Conservation (phyloP, 2,888 invertebrate species). For the Aquatica leii region DNA sequence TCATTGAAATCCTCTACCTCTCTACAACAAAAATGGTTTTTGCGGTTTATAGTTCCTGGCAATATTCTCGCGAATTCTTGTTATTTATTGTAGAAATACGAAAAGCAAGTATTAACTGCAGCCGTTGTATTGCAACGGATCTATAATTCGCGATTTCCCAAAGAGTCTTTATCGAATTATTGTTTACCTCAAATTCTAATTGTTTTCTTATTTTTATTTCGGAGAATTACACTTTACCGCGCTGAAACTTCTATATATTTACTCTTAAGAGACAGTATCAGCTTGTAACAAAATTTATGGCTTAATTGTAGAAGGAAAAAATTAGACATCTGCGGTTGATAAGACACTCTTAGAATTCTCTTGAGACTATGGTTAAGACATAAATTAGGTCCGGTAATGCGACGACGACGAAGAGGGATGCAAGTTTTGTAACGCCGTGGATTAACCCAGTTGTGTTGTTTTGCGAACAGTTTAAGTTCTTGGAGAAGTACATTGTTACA, state of each 20-base stretch:
- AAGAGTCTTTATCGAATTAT: conserved; percentile 10
- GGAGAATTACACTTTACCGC: no score
- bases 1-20: conserved; percentile 21
- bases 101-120: conserved; percentile 20
- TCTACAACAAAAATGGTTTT: conserved; percentile 24
- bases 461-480: conserved; percentile 31
- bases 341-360: conserved; percentile 19
- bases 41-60: conserved; percentile 29
- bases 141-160: conserved; percentile 15
- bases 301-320: conserved; percentile 17
- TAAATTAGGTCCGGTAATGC: conserved; percentile 25
- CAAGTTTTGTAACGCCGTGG: conserved; percentile 25
- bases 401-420: conserved; percentile 25
- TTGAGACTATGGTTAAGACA: conserved; percentile 10
- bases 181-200: not conserved
- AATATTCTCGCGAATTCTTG: conserved; percentile 24
- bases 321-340: conserved; percentile 20
- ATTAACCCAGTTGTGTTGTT: conserved; percentile 41
- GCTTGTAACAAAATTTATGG: conserved; percentile 16
- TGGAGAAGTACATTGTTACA: conserved; percentile 47
- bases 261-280: conserved; percentile 7
- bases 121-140: conserved; percentile 18
- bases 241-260: no score
- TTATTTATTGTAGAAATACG: conserved; percentile 26
- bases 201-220: no score